These are phyloP conservation scores for Micronisus gabar DNA, from an alignment of 2,113 vertebrate genomes.

Conservation along the genomic window DNA sequence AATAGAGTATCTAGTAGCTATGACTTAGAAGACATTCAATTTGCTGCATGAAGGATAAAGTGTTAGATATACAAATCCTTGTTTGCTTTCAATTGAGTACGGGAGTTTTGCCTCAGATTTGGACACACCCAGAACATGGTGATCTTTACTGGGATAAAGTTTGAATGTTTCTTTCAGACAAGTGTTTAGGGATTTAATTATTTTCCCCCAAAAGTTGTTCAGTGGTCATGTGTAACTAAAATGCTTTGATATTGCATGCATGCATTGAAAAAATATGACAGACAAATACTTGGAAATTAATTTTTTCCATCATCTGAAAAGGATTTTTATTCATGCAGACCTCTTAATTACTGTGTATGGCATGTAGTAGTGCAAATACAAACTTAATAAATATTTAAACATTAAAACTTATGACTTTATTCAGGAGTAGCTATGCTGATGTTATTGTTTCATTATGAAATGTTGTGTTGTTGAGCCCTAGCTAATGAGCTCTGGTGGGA, in stretches of 20 bases:
- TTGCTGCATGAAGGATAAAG: neutral
- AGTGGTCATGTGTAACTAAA: neutral
- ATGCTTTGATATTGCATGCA: neutral
- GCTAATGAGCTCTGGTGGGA: neutral
- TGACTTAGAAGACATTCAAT: neutral
- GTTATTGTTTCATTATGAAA: neutral
- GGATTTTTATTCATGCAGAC: neutral
- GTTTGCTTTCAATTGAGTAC: neutral
- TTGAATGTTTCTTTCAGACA: neutral
- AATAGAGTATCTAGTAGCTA: neutral
- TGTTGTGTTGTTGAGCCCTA: neutral
- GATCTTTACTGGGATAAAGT: neutral
- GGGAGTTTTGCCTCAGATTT: neutral
- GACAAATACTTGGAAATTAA: neutral
- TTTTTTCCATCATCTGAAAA: neutral
- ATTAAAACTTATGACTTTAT: neutral
- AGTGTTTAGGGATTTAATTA: neutral
- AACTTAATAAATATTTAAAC: neutral
- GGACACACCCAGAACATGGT: neutral
- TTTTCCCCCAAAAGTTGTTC: neutral
- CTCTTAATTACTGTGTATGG: neutral
- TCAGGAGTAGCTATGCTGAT: neutral
- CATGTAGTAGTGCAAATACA: neutral
- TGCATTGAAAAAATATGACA: neutral
- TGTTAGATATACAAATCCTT: neutral